Base-by-base conservation (phyloP, 2,797 vertebrate genomes). In the Epinephelus awoara region DNA sequence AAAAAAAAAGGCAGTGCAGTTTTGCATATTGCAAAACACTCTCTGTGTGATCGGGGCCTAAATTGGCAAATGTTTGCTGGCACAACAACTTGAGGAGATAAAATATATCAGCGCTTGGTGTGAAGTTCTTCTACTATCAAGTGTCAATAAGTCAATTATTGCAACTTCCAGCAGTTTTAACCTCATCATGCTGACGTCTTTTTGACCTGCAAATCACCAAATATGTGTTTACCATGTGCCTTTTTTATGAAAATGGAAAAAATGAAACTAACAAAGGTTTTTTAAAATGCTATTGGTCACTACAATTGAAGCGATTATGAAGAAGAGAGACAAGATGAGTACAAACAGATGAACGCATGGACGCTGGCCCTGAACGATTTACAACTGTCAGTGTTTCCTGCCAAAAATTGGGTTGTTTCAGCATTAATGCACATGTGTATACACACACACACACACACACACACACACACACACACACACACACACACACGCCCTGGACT, bases 331-430 rank as follows among this genome's bases (percentile, higher is more conserved):
- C 56, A 61, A 82, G 87, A 86, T 79, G 84, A 89, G 82, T 75
- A 59, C 72, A 77, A 87, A 85, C 88, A 90, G 90, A 89, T 87
- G 83, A 80, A 79, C 66, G 56, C 62, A 55, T 86, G 86, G 88
- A 83, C 11, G 55, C 27, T 63, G 74, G 86, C 76, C 79, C 44
- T 47, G 64, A 11, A 17, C 11, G 59, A 83, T 90, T 91, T 87
- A 91, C 72, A 72, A 69, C 79, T 81, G 70, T 88, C 66, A 12
- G 61, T 23, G 49, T 85, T 82, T 67, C 34, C 82, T 88, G 83
- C 79, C 88, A 90, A 75, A 75, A 23, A 21, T 75, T 69, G 57
- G 62, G 10, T 80, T 85, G 77, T 82, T 85, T 86, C 73, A 88
- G 69, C 34, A 64, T 80, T 58, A 79, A 78, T 64, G 25, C 56